Evolutionary conservation across 2,797 vertebrate genomes (phyloP).

Genomic region (Myotis daubentonii): DNA sequence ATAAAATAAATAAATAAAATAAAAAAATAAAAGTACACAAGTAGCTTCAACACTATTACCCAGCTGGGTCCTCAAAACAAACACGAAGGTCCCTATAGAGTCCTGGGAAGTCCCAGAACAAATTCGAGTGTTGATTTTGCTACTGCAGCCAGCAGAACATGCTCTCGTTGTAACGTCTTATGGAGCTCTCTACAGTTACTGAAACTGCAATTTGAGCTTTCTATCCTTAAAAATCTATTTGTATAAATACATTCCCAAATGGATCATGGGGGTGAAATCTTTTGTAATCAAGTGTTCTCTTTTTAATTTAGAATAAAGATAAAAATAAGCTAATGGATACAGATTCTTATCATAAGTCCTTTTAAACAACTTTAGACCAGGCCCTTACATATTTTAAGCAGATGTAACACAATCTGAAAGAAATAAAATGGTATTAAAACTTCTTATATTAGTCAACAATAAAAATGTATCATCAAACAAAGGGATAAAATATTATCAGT

Average conservation of each 20-base stretch:
- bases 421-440: background rate
- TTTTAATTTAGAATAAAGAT: constrained; percentile 1
- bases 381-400: background rate
- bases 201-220: background rate
- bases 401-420: background rate
- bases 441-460: background rate
- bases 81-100: background rate
- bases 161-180: background rate
- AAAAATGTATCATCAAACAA: background rate
- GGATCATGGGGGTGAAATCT: background rate
- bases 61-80: background rate
- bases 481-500: background rate
- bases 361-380: background rate
- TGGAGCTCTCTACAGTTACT: background rate
- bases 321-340: background rate
- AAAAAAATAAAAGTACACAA: background rate
- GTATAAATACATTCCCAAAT: background rate
- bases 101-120: background rate
- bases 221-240: background rate
- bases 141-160: background rate
- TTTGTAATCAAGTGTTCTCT: background rate
- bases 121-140: background rate
- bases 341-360: background rate
- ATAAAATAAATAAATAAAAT: too few relatives aligned
- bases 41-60: background rate